Evolutionary conservation across 2,888 invertebrate genomes (phyloP).

Genomic region (Papilio protenor): DNA sequence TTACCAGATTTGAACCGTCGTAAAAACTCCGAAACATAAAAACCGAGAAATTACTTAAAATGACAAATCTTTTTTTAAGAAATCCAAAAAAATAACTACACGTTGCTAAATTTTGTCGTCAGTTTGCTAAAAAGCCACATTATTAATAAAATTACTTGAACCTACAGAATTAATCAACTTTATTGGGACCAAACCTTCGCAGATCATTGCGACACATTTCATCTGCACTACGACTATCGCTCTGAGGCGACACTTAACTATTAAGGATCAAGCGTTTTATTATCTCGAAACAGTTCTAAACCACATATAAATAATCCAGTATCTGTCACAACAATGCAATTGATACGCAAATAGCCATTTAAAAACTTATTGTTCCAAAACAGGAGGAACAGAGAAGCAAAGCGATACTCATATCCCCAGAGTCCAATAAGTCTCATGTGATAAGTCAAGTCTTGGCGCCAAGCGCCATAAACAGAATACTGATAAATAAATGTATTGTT

Average conservation of each 20-base stretch:
- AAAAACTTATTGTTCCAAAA: constrained; percentile 4
- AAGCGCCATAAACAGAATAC: constrained; percentile 12
- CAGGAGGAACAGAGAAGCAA: not conserved
- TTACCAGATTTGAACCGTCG: too few relatives aligned
- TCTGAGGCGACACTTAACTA: not conserved
- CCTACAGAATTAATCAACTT: too few relatives aligned
- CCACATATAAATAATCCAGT: not conserved
- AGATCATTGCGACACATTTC: not conserved
- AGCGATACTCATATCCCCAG: not conserved
- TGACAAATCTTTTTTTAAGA: too few relatives aligned
- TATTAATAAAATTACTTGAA: not conserved
- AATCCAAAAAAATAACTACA: too few relatives aligned
- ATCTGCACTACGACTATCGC: not conserved
- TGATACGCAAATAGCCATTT: not conserved
- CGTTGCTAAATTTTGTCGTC: too few relatives aligned
- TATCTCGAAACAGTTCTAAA: not conserved
- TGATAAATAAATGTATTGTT: constrained; percentile 19
- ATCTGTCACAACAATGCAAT: not conserved
- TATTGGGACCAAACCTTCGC: not conserved
- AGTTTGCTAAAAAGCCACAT: not conserved
- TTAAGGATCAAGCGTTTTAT: not conserved
- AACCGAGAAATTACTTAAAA: too few relatives aligned
- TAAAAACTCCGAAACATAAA: too few relatives aligned
- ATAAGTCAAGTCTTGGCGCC: constrained; percentile 7
- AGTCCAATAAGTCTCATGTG: not conserved